Percentiles rank a stretch among this genome's conserved stretches.
Evolutionary conservation across 2,888 invertebrate species (phyloP).

Genomic region (Plebejus anna): DNA sequence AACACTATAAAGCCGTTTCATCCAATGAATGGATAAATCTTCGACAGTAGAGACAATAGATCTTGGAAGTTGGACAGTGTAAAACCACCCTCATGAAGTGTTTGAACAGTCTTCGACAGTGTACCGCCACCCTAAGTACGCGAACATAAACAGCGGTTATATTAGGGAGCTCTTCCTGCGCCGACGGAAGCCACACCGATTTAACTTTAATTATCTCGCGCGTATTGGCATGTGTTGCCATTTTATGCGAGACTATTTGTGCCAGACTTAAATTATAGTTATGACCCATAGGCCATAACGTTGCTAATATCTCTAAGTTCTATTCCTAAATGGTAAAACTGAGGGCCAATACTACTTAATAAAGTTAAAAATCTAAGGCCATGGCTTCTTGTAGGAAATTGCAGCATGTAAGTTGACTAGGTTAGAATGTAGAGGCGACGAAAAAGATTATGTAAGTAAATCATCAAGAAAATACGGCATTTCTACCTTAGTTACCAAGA

Average conservation of each 20-base stretch:
- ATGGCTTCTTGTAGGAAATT: too few relatives aligned
- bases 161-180: conserved; percentile 17
- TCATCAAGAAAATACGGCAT: too few relatives aligned
- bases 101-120: neutral
- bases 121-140: neutral
- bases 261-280: conserved; percentile 9
- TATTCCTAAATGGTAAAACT: neutral
- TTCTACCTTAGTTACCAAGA: too few relatives aligned
- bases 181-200: conserved; percentile 19
- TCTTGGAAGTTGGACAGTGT: too few relatives aligned
- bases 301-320: neutral
- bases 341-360: too few relatives aligned
- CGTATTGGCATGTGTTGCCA: conserved; percentile 15
- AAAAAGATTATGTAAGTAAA: too few relatives aligned
- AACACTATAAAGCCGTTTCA: too few relatives aligned
- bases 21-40: too few relatives aligned
- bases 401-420: too few relatives aligned
- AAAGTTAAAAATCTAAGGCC: too few relatives aligned
- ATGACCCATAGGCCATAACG: neutral
- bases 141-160: conserved; percentile 24
- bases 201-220: conserved; percentile 12
- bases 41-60: too few relatives aligned
- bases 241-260: conserved; percentile 13
- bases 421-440: too few relatives aligned
- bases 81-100: neutral